Evolutionary conservation across 2,888 invertebrate genomes (phyloP), one percentile per base, ranked within the genome.

Genomic region (Strigamia transsilvanica): DNA sequence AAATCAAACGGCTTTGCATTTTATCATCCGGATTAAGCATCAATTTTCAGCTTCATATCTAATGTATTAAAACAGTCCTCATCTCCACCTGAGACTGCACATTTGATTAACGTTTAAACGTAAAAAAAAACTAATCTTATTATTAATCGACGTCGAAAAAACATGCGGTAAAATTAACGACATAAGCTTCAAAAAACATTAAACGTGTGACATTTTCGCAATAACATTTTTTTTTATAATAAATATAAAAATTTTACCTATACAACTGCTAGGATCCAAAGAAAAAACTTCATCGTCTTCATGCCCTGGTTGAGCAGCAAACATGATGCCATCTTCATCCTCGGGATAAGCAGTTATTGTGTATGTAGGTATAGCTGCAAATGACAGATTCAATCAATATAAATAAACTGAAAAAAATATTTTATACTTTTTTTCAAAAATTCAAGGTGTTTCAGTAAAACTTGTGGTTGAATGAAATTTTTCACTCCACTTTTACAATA

Each of bases 261-360:
- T 51, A 2, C 51, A 42, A 23, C 51, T 51, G 41, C 51, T 46
- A 23, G 42, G 42, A n/a, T 42, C 51, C 32, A 51, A 42, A 9
- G 80, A 27, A 32, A 80, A 32, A 27, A 32, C 21, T 80, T 32
- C 80, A 51, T 80, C 80, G n/a, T 80, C 80, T 18, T 41, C 41
- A 12, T 51, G 46, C 23, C 23, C 80, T 13, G 94, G 93, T 90
- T 94, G 93, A 84, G 95, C 96, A 86, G 95, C 95, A 88, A 96
- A 96, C 84, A 94, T 95, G 85, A 96, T 94, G 86, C 94, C 87
- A 18, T 86, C 94, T 85, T 93, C 93, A 85, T 89, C 90, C 84
- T 88, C 82, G 21, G 81, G 56, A 46, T 51, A 79, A 27, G 79
- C 79, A 79, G 21, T 42, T 38, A 79, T 34, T 13, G 38, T 79